Base-by-base conservation (phyloP, 2,113 vertebrate species). In the Centropristis striata region DNA sequence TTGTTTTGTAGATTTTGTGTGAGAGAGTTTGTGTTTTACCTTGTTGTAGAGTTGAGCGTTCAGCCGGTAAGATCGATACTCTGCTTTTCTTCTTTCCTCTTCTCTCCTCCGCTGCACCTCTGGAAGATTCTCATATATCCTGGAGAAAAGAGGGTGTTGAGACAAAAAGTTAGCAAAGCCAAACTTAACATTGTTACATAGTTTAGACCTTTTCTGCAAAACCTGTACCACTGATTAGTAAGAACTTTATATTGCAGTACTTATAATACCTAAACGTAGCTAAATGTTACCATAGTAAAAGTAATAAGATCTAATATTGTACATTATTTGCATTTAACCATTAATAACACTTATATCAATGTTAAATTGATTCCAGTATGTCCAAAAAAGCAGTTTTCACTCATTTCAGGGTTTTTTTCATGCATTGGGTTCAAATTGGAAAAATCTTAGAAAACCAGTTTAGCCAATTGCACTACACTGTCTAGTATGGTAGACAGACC, bases 101-200 rank as follows among this genome's bases (percentile, higher is more conserved):
- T 97, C 96, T 74, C 83, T 80, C 84, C 88, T 96, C 75, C 93
- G 94, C 81, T 85, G 93, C 58, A 99, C 96, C 89, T 99, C 98
- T 0, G 98, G 97, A 1, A 99, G 96, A 90, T 93, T 96, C 74
- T 97, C 93, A 5, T 98, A 99, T 21, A 98, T 96, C 83, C 98
- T 99, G 64, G 8, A 49, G 78, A 20, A 14, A 3, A 70, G 21
- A 55, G 12, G 10, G 16, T 2, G 37, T n/a, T 55, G 11, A 25
- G 11, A 36, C 13, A 11, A 25, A 53, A 39, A 32, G 3, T 20
- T 32, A 32, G 15, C 1, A 49, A 32, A 13, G 46, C 9, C 39
- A 42, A 15, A 63, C 8, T 44, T 47, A 11, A 64, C 20, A 7
- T 50, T 23, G n/a, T 23, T 59, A 12, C 6, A 13, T 1, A 15